Base-by-base conservation (phyloP, 64 coral and sea anemone genomes). In the Stichodactyla mertensii region DNA sequence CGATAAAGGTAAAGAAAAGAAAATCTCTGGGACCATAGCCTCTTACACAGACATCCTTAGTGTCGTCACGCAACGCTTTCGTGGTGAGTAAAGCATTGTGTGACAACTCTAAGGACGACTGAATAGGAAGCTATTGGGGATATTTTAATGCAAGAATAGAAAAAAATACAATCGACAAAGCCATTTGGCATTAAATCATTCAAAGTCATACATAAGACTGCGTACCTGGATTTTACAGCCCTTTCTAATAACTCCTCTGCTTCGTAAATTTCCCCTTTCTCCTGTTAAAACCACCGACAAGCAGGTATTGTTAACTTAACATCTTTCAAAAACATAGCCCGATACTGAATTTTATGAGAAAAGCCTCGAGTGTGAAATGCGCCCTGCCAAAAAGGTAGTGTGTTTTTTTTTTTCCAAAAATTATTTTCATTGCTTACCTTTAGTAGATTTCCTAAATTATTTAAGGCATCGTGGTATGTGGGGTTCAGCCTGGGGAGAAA, bases 361-460 rank as follows among this genome's bases (percentile, higher is more conserved):
- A 9, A 69, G 64, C 16, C 19, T n/a, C n/a, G 4, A 69, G 19
- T n/a, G 0, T 69, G n/a, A 69, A 14, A 74, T 74, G 24, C 12
- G 56, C 14, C 36, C 36, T 2, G 36, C 36, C 36, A 45, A 45
- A 45, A 45, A 2, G 36, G 36, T 45, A 45, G 36, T 15, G 8
- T 58, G 56, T 58, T 58, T 58, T 58, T 58, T 9, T 58, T 58
- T 58, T 9, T 58, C 14, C 56, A 87, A 51, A 26, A 77, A 77
- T 6, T 53, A 20, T 15, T 55, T 52, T 74, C 16, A 10, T 15
- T 22, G 18, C 12, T 82, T 92, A 95, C 94, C 94, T 89, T 95
- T 45, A 95, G 23, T 20, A 95, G 51, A 55, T 95, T 95, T 58
- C 94, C 94, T 24, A 95, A 86, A 84, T 95, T 95, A 81, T 95